Evolutionary conservation across 2,113 vertebrate genomes (phyloP), one percentile per base, ranked within the genome.

Genomic region (Rhinopomastus cyanomelas): DNA sequence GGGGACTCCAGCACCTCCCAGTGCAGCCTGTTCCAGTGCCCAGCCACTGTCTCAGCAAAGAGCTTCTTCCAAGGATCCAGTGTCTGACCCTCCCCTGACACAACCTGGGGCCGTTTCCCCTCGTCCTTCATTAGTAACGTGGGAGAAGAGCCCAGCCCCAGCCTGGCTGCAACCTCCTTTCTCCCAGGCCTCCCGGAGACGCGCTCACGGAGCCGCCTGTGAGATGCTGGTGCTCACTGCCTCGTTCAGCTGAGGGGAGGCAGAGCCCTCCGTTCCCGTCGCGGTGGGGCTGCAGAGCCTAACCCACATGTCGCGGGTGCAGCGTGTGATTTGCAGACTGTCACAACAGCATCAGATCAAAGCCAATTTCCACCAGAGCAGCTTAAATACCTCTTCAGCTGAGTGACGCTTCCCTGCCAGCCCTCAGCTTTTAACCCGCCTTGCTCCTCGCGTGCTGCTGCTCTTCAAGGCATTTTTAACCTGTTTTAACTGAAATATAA

Each of bases 341-440:
- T 96, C 95, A 89, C 92, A 95, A 96, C 93, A 95, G 88, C 81
- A 95, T 95, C 92, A 95, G 93, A 95, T 95, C 92, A 93, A 93
- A 95, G 73, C 84, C 92, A 77, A 32, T 95, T 95, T 95, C 93
- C 88, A 96, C 95, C 92, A 95, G 90, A 95, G 76, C 88, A 88
- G 92, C 15, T 93, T 94, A 94, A 95, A 95, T 95, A 90, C 78
- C 72, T 82, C 72, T 92, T 71, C 46, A 64, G 39, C 49, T 92
- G 90, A 95, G 67, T 93, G 95, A 95, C 94, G 92, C 82, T 88
- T 95, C 78, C 81, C 90, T 94, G 81, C 86, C 84, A 92, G 65
- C 93, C 87, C 68, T 96, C 93, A 96, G 95, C 95, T 95, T 94
- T 93, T 93, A 95, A 88, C 90, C 88, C 74, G 34, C 74, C 8